These are phyloP conservation scores for Bellardia pandia DNA, from an alignment of 2,888 invertebrate genomes.

Conservation along the genomic window DNA sequence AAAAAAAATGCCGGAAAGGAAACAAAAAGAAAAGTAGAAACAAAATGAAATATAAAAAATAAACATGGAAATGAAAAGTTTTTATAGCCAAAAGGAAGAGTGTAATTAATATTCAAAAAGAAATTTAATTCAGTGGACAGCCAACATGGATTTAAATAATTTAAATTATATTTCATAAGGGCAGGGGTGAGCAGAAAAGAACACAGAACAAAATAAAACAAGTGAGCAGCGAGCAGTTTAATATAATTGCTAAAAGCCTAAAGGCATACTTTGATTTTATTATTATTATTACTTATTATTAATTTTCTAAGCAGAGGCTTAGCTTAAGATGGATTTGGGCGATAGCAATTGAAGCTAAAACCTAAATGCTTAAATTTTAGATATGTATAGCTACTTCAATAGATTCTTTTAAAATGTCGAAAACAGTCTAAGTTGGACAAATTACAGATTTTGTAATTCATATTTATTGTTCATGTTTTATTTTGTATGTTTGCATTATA, in stretches of 20 bases:
- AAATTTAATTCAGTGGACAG: slow-evolving; percentile 4
- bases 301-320: background rate
- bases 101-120: slow-evolving; percentile 47
- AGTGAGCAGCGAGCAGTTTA: slow-evolving; percentile 6
- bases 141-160: slow-evolving; percentile 32
- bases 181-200: background rate
- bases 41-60: background rate
- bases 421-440: too few species aligned
- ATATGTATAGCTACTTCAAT: background rate
- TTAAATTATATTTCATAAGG: slow-evolving; percentile 1
- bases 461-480: too few species aligned
- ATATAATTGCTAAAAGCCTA: slow-evolving; percentile 23
- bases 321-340: background rate
- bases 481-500: too few species aligned
- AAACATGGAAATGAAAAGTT: slow-evolving; percentile 28
- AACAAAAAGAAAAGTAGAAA: background rate
- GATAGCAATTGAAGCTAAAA: background rate
- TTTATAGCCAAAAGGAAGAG: slow-evolving; percentile 28
- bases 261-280: slow-evolving; percentile 17
- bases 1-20: background rate
- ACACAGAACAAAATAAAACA: background rate
- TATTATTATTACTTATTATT: background rate
- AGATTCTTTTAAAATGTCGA: background rate
- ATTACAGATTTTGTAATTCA: too few species aligned
- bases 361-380: background rate